Evolutionary conservation across 2,113 vertebrate species (phyloP), one percentile per base, ranked within the genome.

Genomic region (Gopherus flavomarginatus): DNA sequence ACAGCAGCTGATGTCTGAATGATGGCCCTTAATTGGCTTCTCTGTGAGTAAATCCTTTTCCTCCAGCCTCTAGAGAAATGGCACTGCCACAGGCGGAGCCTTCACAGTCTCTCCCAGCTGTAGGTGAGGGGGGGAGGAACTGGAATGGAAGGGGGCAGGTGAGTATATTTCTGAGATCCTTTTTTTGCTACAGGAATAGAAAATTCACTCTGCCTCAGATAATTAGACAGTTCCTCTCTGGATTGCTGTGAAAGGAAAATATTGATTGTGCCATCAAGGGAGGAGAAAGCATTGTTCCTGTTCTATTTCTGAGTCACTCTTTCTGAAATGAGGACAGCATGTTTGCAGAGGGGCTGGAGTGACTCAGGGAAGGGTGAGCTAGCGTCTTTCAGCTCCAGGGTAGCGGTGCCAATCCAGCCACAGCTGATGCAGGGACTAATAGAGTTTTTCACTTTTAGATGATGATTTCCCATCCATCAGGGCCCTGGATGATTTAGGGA

Each of bases 21-120:
- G 82, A 87, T 81, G 83, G 53, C 80, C 95, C 80, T 90, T 97
- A 97, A 93, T 92, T 97, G 95, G 90, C 75, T 95, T 93, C 86
- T 95, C 65, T 90, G 92, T 87, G 52, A 90, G 93, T 92, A 97
- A 95, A 93, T 95, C 88, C 29, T 84, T 82, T 94, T 62, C 42
- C 0, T 1, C 4, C 47, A 35, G 69, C 52, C 92, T 42, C 83
- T 16, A 77, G 93, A 96, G 96, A 95, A 87, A 56, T 2, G 13
- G 78, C 24, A 49, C 38, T 92, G 90, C 96, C 95, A 92, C 47
- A 89, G 94, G 92, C 91, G 91, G 77, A 93, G 88, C 47, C n/a
- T 97, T 47, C 49, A 54, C 0, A 0, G 1, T 1, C 47, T 69
- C 50, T 81, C 69, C 56, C 77, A 1, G 49, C 89, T 83, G 59